Percentiles rank a stretch among this genome's conserved stretches.
These are phyloP conservation scores for Drosophila tripunctata DNA, from an alignment of 2,888 invertebrate species.

Conservation along the genomic window DNA sequence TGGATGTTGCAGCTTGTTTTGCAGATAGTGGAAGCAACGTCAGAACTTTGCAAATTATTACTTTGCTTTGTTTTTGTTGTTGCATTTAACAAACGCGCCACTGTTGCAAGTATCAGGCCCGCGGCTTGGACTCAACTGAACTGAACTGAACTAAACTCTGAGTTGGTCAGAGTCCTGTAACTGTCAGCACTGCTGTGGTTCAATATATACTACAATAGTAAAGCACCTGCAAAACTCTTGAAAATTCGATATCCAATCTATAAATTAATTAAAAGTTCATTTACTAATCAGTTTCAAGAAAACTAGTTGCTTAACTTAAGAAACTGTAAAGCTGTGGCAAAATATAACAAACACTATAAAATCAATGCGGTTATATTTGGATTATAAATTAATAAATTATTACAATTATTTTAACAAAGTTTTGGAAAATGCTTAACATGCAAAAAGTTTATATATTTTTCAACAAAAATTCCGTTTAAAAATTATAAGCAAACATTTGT, in stretches of 20 bases:
- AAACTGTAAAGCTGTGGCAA: no score
- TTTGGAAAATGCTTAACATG: no score
- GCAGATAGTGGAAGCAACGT: constrained; percentile 50
- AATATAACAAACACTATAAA: no score
- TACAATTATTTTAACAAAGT: no score
- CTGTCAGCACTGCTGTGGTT: constrained; percentile 22
- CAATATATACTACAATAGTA: constrained; percentile 21
- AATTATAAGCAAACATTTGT: no score
- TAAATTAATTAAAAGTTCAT: background rate
- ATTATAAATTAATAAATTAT: no score
- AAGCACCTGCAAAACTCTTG: constrained; percentile 59
- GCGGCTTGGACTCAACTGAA: constrained; percentile 13
- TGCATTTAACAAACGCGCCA: constrained; percentile 48
- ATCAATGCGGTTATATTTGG: no score
- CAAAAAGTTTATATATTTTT: no score
- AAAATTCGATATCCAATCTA: background rate
- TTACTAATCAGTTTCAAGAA: background rate
- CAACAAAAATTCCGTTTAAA: no score
- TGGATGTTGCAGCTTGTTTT: constrained; percentile 10
- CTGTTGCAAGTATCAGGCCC: constrained; percentile 24
- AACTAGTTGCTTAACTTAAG: no score
- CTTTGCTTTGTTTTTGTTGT: constrained; percentile 66
- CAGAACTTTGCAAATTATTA: constrained; percentile 79
- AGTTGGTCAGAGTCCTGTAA: constrained; percentile 9
- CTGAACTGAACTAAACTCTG: constrained; percentile 11